These are phyloP conservation scores for Columba janthina DNA, from an alignment of 2,113 vertebrate genomes.

Conservation along the genomic window DNA sequence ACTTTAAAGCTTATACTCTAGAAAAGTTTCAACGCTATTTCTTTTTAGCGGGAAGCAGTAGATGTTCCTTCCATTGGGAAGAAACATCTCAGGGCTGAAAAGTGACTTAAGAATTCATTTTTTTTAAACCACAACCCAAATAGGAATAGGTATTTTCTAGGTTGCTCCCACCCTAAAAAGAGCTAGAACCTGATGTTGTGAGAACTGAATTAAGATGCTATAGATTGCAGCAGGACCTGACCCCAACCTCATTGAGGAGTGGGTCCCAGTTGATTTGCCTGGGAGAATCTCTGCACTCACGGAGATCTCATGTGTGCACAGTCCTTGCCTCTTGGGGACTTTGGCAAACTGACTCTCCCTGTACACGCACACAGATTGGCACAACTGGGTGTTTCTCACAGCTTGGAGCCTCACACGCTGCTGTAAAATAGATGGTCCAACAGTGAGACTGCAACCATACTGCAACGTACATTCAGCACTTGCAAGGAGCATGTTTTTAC, in stretches of 20 bases:
- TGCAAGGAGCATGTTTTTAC: not conserved
- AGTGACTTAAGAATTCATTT: not conserved
- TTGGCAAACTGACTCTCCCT: not conserved
- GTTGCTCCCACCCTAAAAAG: not conserved
- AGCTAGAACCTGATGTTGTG: not conserved
- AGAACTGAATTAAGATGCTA: not conserved
- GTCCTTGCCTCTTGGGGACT: not conserved
- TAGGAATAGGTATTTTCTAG: not conserved
- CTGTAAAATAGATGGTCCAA: not conserved
- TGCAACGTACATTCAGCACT: fast-evolving
- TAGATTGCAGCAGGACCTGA: not conserved
- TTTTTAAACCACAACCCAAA: not conserved
- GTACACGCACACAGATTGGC: fast-evolving
- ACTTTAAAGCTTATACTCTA: not conserved
- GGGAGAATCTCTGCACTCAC: not conserved
- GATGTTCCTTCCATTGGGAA: not conserved
- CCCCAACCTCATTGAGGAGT: not conserved
- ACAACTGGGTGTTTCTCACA: not conserved
- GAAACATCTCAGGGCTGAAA: not conserved
- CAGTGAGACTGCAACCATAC: too few relatives aligned
- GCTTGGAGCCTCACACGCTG: not conserved
- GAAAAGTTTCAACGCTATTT: not conserved
- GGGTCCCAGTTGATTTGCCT: not conserved
- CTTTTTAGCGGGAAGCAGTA: not conserved
- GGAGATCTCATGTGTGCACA: not conserved